Conservation (phyloP, 1,140 invertebrate genomes). For the Matsumurasca onukii region DNA sequence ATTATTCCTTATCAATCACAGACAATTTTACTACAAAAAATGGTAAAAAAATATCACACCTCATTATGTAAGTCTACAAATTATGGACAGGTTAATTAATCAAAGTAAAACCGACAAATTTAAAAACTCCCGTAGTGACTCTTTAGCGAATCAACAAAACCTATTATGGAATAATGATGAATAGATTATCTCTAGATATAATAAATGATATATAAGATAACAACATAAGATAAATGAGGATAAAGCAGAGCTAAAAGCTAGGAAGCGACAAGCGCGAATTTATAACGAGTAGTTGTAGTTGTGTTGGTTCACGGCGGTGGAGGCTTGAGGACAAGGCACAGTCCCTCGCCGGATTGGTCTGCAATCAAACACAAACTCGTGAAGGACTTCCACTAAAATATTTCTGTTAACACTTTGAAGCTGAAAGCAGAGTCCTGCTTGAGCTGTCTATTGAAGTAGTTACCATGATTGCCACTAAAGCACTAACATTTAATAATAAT, state of each 20-base stretch:
- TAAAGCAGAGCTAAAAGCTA: background rate
- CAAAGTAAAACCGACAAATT: background rate
- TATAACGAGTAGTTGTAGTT: background rate
- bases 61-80: background rate
- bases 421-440: background rate
- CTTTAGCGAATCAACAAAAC: background rate
- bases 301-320: background rate
- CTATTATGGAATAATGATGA: background rate
- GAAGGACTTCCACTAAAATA: background rate
- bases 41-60: too few species aligned
- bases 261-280: background rate
- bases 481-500: background rate
- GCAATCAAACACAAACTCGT: background rate
- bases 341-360: conserved; percentile 4
- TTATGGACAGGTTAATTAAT: background rate
- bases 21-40: background rate
- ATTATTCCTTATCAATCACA: background rate
- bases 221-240: background rate
- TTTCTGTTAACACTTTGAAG: background rate
- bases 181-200: background rate
- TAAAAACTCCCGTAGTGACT: background rate
- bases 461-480: too few species aligned
- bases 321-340: background rate
- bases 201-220: background rate
- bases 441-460: background rate